Conservation (phyloP, 2,888 invertebrate species). For the Synanthedon andrenaeformis region DNA sequence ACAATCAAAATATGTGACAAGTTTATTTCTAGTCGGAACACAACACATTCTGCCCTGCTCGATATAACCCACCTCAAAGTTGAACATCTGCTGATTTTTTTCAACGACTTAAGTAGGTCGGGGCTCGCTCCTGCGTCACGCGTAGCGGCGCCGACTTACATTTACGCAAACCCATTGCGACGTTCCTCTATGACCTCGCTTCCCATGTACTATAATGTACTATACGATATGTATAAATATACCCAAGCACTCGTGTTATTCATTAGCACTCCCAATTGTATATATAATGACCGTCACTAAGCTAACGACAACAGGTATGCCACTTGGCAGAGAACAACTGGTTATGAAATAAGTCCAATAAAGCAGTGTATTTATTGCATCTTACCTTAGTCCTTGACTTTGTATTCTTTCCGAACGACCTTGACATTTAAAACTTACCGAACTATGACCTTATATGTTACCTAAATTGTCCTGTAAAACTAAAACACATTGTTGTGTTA, state of each 20-base stretch:
- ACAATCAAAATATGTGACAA: conserved; percentile 71
- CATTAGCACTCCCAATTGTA: neutral
- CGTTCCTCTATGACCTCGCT: conserved; percentile 30
- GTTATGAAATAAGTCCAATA: neutral
- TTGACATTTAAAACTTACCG: neutral
- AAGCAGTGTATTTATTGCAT: neutral
- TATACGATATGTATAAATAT: no score
- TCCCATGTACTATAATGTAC: neutral
- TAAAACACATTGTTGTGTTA: no score
- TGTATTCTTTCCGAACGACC: neutral
- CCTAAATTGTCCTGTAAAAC: no score
- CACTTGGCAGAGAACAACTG: neutral
- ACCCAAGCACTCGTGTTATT: no score
- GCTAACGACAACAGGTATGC: neutral
- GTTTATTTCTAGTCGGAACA: conserved; percentile 70
- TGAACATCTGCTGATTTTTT: conserved; percentile 66
- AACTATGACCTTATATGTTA: neutral
- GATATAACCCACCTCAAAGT: conserved; percentile 60
- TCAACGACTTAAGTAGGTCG: conserved; percentile 68
- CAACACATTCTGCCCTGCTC: conserved; percentile 61
- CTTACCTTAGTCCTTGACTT: neutral
- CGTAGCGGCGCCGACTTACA: conserved; percentile 44
- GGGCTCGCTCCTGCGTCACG: conserved; percentile 64
- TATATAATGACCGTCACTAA: neutral
- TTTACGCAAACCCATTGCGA: conserved; percentile 57